These are phyloP conservation scores for Propithecus deckenii DNA, from an alignment of 2,797 vertebrate genomes.

Conservation along the genomic window DNA sequence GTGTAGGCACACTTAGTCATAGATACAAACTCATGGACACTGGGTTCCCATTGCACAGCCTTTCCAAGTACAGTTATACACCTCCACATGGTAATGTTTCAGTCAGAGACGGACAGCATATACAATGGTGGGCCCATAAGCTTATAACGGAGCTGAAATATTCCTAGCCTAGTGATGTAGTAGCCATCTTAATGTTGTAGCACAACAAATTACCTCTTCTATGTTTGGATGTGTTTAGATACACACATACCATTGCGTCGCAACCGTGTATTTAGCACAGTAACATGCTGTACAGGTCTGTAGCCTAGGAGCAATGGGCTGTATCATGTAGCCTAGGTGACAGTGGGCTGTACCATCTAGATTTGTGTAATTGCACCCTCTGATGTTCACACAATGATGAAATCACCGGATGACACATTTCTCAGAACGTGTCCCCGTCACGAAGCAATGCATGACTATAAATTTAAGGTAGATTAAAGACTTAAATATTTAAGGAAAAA, in stretches of 20 bases:
- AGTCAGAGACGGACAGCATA: no score
- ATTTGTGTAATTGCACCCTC: neutral
- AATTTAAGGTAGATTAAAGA: conserved; percentile 19
- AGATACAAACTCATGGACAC: neutral
- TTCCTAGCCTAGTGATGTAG: neutral
- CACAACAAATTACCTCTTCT: neutral
- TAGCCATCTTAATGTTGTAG: no score
- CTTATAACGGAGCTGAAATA: no score
- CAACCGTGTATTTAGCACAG: neutral
- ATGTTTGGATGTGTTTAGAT: neutral
- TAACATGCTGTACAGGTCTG: neutral
- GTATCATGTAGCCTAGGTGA: accelerated
- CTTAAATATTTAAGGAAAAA: conserved; percentile 5
- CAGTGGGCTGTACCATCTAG: neutral
- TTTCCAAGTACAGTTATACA: neutral
- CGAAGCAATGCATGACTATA: neutral
- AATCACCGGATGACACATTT: neutral
- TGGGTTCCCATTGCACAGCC: neutral
- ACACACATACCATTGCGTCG: no score
- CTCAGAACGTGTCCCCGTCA: neutral
- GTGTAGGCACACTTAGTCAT: neutral
- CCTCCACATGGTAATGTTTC: neutral
- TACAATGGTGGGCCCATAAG: neutral
- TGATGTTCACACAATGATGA: neutral
- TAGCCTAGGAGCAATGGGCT: neutral